Evolutionary conservation across 2,888 invertebrate species (phyloP).

Genomic region (Digitonthophagus gazella): DNA sequence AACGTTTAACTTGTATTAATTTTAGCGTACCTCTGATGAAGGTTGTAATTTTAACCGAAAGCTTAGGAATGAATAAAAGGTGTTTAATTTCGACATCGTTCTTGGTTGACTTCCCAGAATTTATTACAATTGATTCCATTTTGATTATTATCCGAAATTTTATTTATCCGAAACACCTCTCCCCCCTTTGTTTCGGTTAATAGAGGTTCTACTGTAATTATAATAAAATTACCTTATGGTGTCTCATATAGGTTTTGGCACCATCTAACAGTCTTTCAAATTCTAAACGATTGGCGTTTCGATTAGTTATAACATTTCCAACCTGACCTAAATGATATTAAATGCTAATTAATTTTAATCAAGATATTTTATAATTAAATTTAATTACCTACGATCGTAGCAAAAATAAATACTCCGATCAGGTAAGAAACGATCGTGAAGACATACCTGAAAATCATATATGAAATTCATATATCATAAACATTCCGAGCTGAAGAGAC

Average conservation of each 20-base stretch:
- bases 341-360: constrained; percentile 13
- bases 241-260: constrained; percentile 96
- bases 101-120: no score
- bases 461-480: constrained; percentile 26
- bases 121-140: no score
- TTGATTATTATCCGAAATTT: no score
- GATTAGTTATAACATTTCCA: constrained; percentile 95
- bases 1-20: no score
- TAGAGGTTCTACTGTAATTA: not conserved
- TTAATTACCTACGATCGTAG: constrained; percentile 85
- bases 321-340: constrained; percentile 72
- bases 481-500: constrained; percentile 27
- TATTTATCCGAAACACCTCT: no score
- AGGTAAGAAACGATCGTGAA: constrained; percentile 96
- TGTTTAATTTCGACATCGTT: no score
- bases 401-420: constrained; percentile 96
- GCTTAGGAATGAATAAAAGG: no score
- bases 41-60: no score
- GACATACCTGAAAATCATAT: constrained; percentile 80
- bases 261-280: constrained; percentile 93
- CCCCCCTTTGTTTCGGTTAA: no score
- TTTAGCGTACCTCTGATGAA: no score
- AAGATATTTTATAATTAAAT: not conserved
- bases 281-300: constrained; percentile 93
- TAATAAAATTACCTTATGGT: constrained; percentile 71